Conservation (phyloP, 2,113 vertebrate species). For the Turdus rufiventris region DNA sequence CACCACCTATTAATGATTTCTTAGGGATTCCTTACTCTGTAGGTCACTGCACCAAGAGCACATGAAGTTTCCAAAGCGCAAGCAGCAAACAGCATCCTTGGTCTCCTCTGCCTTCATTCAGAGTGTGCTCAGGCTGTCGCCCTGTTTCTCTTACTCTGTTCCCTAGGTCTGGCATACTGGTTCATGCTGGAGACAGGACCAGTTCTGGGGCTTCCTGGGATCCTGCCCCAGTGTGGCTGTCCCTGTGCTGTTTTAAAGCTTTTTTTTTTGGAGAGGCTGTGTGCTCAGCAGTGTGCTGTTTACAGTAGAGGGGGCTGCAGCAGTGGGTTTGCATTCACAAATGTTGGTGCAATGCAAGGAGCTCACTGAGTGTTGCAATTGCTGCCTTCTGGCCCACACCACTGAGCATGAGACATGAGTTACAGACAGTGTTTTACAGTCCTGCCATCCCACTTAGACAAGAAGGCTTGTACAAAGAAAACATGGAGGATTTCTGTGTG, state of each 20-base stretch:
- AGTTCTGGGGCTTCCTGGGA: neutral
- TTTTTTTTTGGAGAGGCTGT: neutral
- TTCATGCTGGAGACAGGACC: neutral
- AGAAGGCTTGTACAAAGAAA: neutral
- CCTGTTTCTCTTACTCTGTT: neutral
- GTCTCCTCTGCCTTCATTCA: neutral
- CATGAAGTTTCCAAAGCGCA: neutral
- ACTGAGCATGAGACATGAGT: neutral
- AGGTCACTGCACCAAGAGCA: constrained; percentile 3
- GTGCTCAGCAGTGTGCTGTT: neutral
- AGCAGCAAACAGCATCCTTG: neutral
- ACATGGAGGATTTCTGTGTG: neutral
- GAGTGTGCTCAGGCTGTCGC: neutral
- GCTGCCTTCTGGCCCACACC: neutral
- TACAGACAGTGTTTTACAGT: neutral
- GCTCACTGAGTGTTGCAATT: neutral
- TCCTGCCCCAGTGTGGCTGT: neutral
- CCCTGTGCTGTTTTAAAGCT: neutral
- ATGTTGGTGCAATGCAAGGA: neutral
- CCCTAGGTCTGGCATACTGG: neutral
- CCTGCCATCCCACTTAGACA: neutral
- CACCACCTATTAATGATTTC: constrained; percentile 50
- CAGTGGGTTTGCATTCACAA: neutral
- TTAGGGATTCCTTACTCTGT: constrained; percentile 50
- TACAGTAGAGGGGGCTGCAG: neutral